Percentiles rank a stretch among this genome's conserved stretches.
phyloP scores from a whole-genome alignment of 2,113 vertebrate species.

The Psilopsiagon aymara region DNA sequence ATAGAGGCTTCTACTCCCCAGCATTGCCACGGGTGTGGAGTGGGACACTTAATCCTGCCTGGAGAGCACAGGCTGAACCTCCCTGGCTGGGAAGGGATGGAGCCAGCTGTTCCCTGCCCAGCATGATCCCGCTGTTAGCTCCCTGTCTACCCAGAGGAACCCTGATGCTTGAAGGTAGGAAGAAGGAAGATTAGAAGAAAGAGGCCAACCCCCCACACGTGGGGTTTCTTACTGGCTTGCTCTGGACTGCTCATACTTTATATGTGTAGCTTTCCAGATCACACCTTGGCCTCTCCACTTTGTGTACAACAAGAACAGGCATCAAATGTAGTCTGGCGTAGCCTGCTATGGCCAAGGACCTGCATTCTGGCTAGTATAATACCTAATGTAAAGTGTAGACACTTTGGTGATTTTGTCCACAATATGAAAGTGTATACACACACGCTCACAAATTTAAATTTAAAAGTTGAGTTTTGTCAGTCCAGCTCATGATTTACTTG shows the following conservation, averaged over 20 bases:
- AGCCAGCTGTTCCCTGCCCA: not conserved
- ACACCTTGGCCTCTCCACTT: not conserved
- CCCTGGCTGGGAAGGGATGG: not conserved
- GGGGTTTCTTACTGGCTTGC: not conserved
- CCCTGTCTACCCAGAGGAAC: not conserved
- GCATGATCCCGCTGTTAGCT: fast-evolving
- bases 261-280: not conserved
- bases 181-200: not conserved
- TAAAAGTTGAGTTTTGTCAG: not conserved
- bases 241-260: not conserved
- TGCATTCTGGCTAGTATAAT: not conserved
- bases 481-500: not conserved
- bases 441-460: not conserved
- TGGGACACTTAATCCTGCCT: not conserved
- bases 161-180: not conserved
- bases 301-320: not conserved
- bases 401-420: not conserved
- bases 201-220: not conserved
- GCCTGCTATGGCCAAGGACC: not conserved
- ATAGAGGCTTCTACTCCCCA: not conserved
- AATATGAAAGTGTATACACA: not conserved
- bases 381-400: not conserved
- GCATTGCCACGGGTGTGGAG: fast-evolving
- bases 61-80: not conserved
- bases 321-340: not conserved